These are phyloP conservation scores for Clanis bilineata DNA, from an alignment of 2,888 invertebrate genomes.

Conservation along the genomic window DNA sequence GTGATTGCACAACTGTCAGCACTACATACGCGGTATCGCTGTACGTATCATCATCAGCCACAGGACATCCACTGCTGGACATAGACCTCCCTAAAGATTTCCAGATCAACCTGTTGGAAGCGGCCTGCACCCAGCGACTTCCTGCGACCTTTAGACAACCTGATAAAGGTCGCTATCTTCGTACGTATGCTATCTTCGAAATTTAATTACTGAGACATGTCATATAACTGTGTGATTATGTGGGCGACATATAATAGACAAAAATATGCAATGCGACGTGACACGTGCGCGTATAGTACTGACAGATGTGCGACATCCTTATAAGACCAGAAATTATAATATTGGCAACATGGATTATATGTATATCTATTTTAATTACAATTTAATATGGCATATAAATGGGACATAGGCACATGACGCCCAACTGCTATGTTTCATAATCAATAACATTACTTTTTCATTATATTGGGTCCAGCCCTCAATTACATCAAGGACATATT, in stretches of 20 bases:
- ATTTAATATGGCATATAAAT: background rate
- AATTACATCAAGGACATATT: background rate
- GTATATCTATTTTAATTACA: background rate
- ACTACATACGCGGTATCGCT: background rate
- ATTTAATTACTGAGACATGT: background rate
- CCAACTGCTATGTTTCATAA: background rate
- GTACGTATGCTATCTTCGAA: background rate
- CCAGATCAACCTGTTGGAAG: too few species aligned
- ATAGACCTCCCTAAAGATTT: too few species aligned
- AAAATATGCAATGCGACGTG: too few species aligned
- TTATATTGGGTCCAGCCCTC: background rate
- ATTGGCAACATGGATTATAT: background rate
- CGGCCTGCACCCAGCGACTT: too few species aligned
- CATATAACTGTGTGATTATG: too few species aligned
- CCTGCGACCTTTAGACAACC: too few species aligned
- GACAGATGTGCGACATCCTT: background rate
- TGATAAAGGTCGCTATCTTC: too few species aligned
- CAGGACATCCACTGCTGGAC: too few species aligned
- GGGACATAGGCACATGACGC: background rate
- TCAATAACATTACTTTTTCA: background rate
- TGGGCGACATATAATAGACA: too few species aligned
- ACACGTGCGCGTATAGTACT: background rate
- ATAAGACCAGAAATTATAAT: background rate
- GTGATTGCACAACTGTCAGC: conserved; percentile 19
- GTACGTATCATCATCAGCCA: too few species aligned